Evolutionary conservation across 2,888 invertebrate species (phyloP), one percentile per base, ranked within the genome.

Genomic region (Keiferia lycopersicella): DNA sequence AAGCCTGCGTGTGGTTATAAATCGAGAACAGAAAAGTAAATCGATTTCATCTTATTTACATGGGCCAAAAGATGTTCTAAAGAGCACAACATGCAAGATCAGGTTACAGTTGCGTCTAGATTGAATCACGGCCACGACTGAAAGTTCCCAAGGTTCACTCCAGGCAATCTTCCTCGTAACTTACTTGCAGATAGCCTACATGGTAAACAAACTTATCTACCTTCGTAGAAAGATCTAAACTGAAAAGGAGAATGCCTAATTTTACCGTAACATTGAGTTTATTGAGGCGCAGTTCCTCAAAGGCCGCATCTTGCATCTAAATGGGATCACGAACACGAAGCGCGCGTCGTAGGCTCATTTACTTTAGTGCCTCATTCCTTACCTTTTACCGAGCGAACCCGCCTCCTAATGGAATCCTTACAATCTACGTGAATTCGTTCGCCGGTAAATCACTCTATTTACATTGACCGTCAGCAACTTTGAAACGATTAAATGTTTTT

Each of bases 91-190:
- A 20, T 11, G 11, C 14, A 26, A 59, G 41, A 60, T 60, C 45
- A 14, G 30, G 30, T 48, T 60, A 39, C 59, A 59, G 50, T 59
- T 60, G 59, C 41, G 41, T 72, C 66, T 60, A 65, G 64, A 67
- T 67, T 64, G 67, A 63, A 69, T 69, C 69, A 65, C 67, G 68
- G 58, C 61, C 61, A 58, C 62, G 48, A 59, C 48, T 63, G 45
- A 26, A 34, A 59, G 50, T 61, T 53, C 22, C 12, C 51, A 53
- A 14, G 51, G 45, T 45, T 26, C 51, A 53, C 1, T 22, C 14
- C 22, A 4, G 20, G 14, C 51, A 26, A 18, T 53, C 22, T 22
- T 22, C 26, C 22, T 26, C 12, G 22, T 45, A 45, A 16, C 45
- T 4, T 34, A 34, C 10, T 4, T n/a, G 45, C 45, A 3, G 45